Conservation (phyloP, 2,888 invertebrate species). For the Aquatica leii region DNA sequence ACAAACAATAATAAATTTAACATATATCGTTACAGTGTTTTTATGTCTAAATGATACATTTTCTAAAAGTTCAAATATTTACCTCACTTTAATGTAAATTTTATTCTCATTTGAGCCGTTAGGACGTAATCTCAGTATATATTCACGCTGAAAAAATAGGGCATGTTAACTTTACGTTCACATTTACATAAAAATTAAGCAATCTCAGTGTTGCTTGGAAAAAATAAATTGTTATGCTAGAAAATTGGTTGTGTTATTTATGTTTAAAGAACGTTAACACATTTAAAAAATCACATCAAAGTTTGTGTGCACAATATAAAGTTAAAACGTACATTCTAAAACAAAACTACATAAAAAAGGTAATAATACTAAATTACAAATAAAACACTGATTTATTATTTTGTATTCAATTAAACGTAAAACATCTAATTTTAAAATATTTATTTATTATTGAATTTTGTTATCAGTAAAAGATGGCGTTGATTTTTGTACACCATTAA, state of each 20-base stretch:
- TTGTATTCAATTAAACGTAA: no score
- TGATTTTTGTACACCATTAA: slow-evolving; percentile 3
- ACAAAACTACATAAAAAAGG: no score
- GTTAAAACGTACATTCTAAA: no score
- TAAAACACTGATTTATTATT: no score
- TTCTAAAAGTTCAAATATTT: slow-evolving; percentile 3
- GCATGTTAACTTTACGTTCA: slow-evolving; percentile 9
- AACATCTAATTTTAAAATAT: no score
- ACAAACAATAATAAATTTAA: no score
- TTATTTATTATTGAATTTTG: no score
- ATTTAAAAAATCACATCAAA: no score
- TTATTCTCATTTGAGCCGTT: slow-evolving; percentile 6
- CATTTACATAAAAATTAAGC: slow-evolving; percentile 12
- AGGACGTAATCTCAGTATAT: slow-evolving; percentile 4
- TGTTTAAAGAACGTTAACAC: background rate
- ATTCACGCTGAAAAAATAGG: slow-evolving; percentile 7
- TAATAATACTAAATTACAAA: no score
- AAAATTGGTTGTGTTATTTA: slow-evolving; percentile 11
- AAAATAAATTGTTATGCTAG: slow-evolving; percentile 8
- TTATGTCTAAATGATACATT: background rate
- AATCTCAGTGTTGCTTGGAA: slow-evolving; percentile 11
- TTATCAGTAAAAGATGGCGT: slow-evolving; percentile 1
- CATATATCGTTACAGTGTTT: background rate
- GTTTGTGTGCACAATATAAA: no score
- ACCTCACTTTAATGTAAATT: slow-evolving; percentile 10